These are phyloP conservation scores for Ptychadena robeensis DNA, from an alignment of 2,797 vertebrate genomes.

Conservation along the genomic window DNA sequence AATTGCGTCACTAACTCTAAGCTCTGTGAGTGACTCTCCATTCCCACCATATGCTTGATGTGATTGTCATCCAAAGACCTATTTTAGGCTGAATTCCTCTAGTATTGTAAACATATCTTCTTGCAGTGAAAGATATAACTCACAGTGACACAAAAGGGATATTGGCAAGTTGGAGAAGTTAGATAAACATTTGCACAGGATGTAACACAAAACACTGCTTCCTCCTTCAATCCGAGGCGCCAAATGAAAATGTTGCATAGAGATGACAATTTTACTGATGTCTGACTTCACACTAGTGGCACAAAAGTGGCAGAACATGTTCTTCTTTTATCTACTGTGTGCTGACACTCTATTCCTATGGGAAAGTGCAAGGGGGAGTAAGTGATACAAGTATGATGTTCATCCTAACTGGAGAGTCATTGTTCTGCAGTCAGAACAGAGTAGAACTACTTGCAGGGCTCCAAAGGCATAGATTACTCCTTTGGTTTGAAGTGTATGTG, in stretches of 20 bases:
- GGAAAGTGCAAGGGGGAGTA: constrained; percentile 15
- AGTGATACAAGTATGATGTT: background rate
- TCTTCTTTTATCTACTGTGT: constrained; percentile 4
- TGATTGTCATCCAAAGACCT: background rate
- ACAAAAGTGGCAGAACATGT: constrained; percentile 25
- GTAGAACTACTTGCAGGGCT: too few relatives aligned
- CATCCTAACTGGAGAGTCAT: background rate
- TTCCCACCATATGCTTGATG: constrained; percentile 34
- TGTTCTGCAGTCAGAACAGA: background rate
- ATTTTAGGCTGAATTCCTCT: constrained; percentile 23
- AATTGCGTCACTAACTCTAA: background rate
- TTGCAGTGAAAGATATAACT: constrained; percentile 4
- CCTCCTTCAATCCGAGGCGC: constrained; percentile 21
- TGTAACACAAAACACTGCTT: constrained; percentile 48
- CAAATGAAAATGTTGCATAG: constrained; percentile 46
- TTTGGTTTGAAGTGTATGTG: too few relatives aligned
- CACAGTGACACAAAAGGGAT: constrained; percentile 12
- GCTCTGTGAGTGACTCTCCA: background rate
- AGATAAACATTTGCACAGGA: constrained; percentile 51
- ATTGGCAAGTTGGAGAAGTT: background rate
- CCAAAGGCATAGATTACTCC: too few relatives aligned
- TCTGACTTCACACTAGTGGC: constrained; percentile 26
- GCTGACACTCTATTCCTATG: background rate
- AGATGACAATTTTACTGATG: constrained; percentile 43
- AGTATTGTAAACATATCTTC: constrained; percentile 19